Percentiles rank a stretch among this genome's conserved stretches.
Conservation (phyloP, 2,797 vertebrate genomes). For the Helicolenus hilgendorfi region DNA sequence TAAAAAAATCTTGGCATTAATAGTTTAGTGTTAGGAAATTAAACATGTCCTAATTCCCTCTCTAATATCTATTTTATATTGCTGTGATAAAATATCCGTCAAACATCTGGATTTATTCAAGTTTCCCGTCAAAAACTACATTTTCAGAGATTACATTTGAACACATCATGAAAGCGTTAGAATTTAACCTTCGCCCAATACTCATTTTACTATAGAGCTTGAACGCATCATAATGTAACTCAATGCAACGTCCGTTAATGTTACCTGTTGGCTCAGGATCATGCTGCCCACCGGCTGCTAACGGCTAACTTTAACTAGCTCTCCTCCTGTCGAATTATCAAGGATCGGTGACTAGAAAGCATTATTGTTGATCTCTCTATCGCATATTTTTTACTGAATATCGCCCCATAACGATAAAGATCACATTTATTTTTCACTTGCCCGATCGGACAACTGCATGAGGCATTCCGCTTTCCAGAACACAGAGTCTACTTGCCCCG, state of each 20-base stretch:
- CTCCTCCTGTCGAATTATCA: neutral
- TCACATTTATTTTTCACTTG: too few species aligned
- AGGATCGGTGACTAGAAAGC: neutral
- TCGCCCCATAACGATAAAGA: neutral
- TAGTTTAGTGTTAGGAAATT: too few species aligned
- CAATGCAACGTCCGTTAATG: neutral
- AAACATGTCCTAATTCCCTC: too few species aligned
- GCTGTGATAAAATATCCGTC: too few species aligned
- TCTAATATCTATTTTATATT: too few species aligned
- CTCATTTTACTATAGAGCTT: neutral
- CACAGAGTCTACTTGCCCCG: neutral
- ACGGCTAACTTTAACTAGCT: neutral
- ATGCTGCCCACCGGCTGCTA: neutral
- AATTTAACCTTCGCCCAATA: neutral
- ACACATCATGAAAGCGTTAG: neutral
- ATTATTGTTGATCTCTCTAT: neutral
- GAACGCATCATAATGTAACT: neutral
- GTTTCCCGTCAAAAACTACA: too few species aligned
- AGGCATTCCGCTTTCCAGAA: neutral
- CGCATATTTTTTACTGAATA: neutral
- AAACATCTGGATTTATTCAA: too few species aligned
- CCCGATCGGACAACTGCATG: too few species aligned
- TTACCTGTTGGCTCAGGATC: neutral
- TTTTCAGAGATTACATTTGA: too few species aligned
- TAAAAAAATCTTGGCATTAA: neutral